Evolutionary conservation across 2,888 invertebrate species (phyloP).

Genomic region (Philonicus albiceps): DNA sequence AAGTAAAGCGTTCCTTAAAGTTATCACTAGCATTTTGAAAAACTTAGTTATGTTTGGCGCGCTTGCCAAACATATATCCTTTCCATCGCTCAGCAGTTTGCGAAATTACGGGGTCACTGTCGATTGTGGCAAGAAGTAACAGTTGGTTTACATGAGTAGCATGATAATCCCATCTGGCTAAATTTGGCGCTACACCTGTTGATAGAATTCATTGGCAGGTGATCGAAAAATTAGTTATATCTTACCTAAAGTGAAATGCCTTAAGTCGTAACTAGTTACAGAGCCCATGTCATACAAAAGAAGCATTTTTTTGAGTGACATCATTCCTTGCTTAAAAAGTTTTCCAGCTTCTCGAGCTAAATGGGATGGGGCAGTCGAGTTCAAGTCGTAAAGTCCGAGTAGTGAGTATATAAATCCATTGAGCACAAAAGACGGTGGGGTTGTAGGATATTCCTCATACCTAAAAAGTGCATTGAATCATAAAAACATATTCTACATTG

Average conservation of each 20-base stretch:
- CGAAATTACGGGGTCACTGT: constrained; percentile 80
- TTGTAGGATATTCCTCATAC: constrained; percentile 99
- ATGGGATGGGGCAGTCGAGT: constrained; percentile 76
- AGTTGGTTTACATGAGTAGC: constrained; percentile 97
- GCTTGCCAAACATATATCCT: constrained; percentile 93
- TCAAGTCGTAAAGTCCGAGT: constrained; percentile 94
- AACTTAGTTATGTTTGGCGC: constrained; percentile 88
- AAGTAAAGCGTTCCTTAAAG: constrained; percentile 34
- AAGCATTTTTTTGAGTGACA: constrained; percentile 85
- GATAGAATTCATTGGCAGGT: not conserved
- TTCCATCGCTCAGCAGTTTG: constrained; percentile 92
- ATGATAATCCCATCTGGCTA: constrained; percentile 99
- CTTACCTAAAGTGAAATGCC: constrained; percentile 85
- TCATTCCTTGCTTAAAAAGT: constrained; percentile 85
- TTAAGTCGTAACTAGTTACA: constrained; percentile 93
- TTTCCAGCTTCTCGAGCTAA: constrained; percentile 76
- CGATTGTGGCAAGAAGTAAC: constrained; percentile 84
- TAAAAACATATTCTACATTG: not conserved
- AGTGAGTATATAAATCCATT: constrained; percentile 99
- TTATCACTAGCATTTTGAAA: constrained; percentile 16
- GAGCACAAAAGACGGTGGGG: constrained; percentile 91
- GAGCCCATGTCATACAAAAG: constrained; percentile 94
- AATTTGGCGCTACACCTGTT: constrained; percentile 79
- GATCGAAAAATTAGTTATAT: not conserved
- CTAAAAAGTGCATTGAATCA: constrained; percentile 60